phyloP scores from a whole-genome alignment of 1,140 invertebrate genomes.

The Anoplophora glabripennis region DNA sequence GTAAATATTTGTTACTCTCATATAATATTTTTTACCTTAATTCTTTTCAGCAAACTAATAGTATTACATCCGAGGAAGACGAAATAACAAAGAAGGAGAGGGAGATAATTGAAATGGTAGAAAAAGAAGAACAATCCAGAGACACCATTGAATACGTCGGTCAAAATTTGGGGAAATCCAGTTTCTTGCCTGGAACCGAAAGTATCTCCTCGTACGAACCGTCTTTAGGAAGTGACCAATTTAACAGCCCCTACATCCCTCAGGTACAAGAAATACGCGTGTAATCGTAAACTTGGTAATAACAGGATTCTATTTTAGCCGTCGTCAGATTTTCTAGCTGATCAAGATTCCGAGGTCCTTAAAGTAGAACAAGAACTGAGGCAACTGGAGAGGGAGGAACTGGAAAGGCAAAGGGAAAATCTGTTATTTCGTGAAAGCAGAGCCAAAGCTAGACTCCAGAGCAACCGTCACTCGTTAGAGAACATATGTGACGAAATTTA shows the following conservation, averaged over 20 bases:
- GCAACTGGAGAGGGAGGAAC: conserved; percentile 72
- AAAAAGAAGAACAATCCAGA: conserved; percentile 59
- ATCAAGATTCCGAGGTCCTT: conserved; percentile 62
- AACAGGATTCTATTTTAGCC: background rate
- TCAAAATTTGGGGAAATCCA: conserved; percentile 1
- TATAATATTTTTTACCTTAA: background rate
- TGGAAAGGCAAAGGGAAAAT: conserved; percentile 71
- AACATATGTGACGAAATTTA: conserved; percentile 53
- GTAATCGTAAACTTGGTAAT: background rate
- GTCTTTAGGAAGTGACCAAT: conserved; percentile 38
- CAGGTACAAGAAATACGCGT: conserved; percentile 24
- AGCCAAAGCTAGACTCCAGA: conserved; percentile 49
- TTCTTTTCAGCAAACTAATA: conserved; percentile 41
- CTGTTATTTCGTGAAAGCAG: conserved; percentile 61
- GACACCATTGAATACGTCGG: conserved; percentile 23
- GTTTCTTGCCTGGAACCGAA: conserved; percentile 4
- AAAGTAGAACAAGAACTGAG: conserved; percentile 72
- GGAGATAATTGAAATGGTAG: conserved; percentile 69
- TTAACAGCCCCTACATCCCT: conserved; percentile 39
- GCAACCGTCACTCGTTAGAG: conserved; percentile 61
- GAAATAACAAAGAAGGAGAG: conserved; percentile 69
- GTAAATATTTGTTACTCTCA: conserved; percentile 20
- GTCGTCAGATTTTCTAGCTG: conserved; percentile 33
- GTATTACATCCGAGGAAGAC: conserved; percentile 62
- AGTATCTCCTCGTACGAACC: conserved; percentile 23